Evolutionary conservation across 2,113 vertebrate species (phyloP).

Genomic region (Synodontis membranacea): DNA sequence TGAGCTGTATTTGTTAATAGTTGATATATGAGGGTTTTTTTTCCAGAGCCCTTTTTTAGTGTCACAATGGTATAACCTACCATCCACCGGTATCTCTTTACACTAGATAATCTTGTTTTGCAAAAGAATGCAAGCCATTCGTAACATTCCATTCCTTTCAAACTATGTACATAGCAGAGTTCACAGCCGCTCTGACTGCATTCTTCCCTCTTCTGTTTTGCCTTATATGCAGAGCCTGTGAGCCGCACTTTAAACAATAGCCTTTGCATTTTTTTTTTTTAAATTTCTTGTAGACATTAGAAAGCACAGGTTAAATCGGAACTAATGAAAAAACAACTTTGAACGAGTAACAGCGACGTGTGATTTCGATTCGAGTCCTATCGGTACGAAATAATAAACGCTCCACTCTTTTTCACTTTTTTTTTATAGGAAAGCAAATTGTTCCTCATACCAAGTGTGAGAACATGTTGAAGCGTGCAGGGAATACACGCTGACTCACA

Average conservation of each 20-base stretch:
- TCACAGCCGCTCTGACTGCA: constrained; percentile 23
- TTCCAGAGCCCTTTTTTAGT: background rate
- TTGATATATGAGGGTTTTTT: background rate
- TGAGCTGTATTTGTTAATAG: background rate
- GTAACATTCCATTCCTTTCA: constrained; percentile 4
- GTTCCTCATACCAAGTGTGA: background rate
- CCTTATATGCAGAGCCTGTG: background rate
- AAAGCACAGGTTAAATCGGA: background rate
- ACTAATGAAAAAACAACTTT: background rate
- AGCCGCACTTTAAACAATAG: background rate
- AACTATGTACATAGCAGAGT: background rate
- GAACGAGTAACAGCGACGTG: background rate
- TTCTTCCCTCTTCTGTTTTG: background rate
- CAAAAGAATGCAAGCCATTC: constrained; percentile 31
- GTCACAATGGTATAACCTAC: background rate
- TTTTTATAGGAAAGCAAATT: background rate
- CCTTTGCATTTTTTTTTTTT: background rate
- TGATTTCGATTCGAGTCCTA: background rate
- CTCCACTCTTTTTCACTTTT: background rate
- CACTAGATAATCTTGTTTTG: background rate
- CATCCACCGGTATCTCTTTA: background rate
- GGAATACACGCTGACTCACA: background rate
- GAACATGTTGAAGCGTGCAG: background rate
- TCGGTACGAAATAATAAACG: background rate
- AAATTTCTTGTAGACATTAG: background rate